Conservation (phyloP, 2,888 invertebrate species). For the Netelia virgata region DNA sequence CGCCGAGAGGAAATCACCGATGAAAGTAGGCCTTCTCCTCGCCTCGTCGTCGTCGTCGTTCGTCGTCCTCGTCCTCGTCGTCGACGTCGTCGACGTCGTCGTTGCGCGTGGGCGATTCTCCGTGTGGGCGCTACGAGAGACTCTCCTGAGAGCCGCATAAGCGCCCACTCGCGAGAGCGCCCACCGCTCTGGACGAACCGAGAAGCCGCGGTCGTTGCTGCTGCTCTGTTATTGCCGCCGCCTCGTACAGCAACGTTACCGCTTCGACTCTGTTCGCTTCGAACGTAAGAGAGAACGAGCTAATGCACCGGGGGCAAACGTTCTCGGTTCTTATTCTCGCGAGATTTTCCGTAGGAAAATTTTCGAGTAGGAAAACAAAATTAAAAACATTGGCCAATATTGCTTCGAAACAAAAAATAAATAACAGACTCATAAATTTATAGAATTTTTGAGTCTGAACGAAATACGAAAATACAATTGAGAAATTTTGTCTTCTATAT, state of each 20-base stretch:
- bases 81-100: slow-evolving; percentile 46
- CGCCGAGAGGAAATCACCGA: slow-evolving; percentile 64
- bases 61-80: slow-evolving; percentile 44
- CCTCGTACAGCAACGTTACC: slow-evolving; percentile 15
- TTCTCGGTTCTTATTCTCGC: background rate
- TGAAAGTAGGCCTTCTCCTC: slow-evolving; percentile 74
- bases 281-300: slow-evolving; percentile 1
- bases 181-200: slow-evolving; percentile 71
- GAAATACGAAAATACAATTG: background rate
- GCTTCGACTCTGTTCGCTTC: background rate
- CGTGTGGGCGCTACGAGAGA: slow-evolving; percentile 74
- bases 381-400: too few relatives aligned
- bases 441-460: too few relatives aligned
- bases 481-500: too few relatives aligned
- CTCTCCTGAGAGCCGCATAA: background rate
- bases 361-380: too few relatives aligned
- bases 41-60: background rate
- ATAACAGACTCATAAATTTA: too few relatives aligned
- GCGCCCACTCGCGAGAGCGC: slow-evolving; percentile 78
- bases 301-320: background rate
- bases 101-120: slow-evolving; percentile 75
- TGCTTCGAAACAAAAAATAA: too few relatives aligned
- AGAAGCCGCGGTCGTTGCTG: slow-evolving; percentile 31
- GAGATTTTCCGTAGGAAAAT: too few relatives aligned
- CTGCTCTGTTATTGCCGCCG: background rate